phyloP scores from a whole-genome alignment of 2,797 vertebrate species.

The Psittacula derbiana region DNA sequence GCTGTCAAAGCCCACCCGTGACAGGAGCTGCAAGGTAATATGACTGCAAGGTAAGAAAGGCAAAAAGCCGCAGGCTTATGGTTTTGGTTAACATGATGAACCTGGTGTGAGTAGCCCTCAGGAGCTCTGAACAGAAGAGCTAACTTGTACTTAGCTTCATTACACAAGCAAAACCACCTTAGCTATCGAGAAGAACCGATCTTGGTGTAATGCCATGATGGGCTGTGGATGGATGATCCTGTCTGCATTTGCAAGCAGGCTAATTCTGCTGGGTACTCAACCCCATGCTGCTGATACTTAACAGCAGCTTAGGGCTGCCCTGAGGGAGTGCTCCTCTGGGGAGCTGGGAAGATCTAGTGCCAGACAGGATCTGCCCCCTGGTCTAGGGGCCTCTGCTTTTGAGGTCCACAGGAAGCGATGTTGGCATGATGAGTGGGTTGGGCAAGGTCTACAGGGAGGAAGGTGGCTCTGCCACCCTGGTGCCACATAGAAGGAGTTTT shows the following conservation, averaged over 20 bases:
- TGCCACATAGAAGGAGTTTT: not conserved
- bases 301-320: not conserved
- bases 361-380: not conserved
- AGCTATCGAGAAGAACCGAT: not conserved
- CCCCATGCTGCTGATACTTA: not conserved
- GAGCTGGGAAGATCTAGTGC: accelerated
- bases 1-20: not conserved
- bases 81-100: not conserved
- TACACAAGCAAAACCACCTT: not conserved
- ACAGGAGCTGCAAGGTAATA: not conserved
- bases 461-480: not conserved
- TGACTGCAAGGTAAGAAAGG: not conserved
- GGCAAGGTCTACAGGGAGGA: not conserved
- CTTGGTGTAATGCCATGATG: not conserved
- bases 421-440: not conserved
- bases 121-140: not conserved
- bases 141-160: not conserved
- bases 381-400: not conserved
- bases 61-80: not conserved
- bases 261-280: accelerated
- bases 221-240: not conserved
- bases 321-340: not conserved
- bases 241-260: not conserved
- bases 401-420: not conserved
- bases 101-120: not conserved